Percentiles rank a stretch among this genome's conserved stretches.
These are phyloP conservation scores for Batillaria attramentaria DNA, from an alignment of 1,140 invertebrate genomes.

Conservation along the genomic window DNA sequence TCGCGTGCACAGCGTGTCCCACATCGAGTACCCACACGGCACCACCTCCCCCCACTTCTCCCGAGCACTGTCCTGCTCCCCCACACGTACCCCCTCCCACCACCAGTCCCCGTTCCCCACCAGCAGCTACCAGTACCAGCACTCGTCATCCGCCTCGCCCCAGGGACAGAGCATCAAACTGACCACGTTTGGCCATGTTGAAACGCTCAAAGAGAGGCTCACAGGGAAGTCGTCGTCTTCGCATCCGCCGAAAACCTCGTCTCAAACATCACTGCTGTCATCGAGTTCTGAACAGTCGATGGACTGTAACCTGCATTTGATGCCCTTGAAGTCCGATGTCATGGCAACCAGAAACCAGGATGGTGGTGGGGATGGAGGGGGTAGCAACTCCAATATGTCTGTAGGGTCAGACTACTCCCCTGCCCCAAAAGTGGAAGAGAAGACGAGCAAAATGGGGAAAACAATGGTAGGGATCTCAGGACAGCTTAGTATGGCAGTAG, in stretches of 20 bases:
- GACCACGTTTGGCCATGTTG: constrained; percentile 33
- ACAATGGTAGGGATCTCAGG: constrained; percentile 2
- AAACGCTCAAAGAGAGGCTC: constrained; percentile 42
- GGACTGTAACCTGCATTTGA: constrained; percentile 57
- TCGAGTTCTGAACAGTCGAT: constrained; percentile 66
- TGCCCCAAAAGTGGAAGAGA: constrained; percentile 21
- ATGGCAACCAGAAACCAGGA: constrained; percentile 49
- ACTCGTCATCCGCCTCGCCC: constrained; percentile 29
- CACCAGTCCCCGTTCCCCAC: not conserved
- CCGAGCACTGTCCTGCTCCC: constrained; percentile 1
- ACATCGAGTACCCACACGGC: constrained; percentile 52
- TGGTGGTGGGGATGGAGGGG: constrained; percentile 9
- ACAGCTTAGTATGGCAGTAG: too few species aligned
- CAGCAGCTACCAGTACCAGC: not conserved
- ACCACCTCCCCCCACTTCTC: constrained; percentile 1
- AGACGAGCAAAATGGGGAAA: not conserved
- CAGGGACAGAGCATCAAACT: constrained; percentile 19
- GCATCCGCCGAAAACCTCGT: constrained; percentile 56
- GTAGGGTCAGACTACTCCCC: constrained; percentile 61
- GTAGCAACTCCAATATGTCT: constrained; percentile 63
- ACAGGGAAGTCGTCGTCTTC: constrained; percentile 35
- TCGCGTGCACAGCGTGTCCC: constrained; percentile 65
- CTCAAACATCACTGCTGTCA: constrained; percentile 61
- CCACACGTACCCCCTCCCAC: constrained; percentile 8
- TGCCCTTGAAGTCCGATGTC: constrained; percentile 44